These are phyloP conservation scores for Psilopogon haemacephalus DNA, from an alignment of 2,113 vertebrate species.

Conservation along the genomic window DNA sequence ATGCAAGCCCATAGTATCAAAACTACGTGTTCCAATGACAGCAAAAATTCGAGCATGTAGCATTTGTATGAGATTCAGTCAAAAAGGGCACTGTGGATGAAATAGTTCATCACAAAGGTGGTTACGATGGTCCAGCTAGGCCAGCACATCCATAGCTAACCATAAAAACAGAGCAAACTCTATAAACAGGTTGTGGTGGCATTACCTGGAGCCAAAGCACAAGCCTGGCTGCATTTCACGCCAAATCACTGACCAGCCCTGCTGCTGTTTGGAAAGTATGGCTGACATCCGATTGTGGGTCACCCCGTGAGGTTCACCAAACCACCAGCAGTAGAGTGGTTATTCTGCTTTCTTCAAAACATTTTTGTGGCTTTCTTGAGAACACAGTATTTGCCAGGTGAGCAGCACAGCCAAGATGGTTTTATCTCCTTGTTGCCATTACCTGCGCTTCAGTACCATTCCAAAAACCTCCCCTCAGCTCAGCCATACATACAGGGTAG, in stretches of 20 bases:
- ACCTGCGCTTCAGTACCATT: neutral
- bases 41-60: neutral
- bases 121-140: neutral
- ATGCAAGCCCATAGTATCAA: neutral
- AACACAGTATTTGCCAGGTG: slow-evolving; percentile 23
- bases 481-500: rapidly evolving
- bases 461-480: neutral
- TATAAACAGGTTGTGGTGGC: slow-evolving; percentile 58
- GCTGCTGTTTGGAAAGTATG: slow-evolving; percentile 15
- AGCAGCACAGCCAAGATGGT: neutral
- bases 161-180: neutral
- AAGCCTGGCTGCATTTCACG: neutral
- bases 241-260: slow-evolving; percentile 49
- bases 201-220: slow-evolving; percentile 50
- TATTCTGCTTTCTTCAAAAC: slow-evolving; percentile 42
- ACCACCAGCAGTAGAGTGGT: slow-evolving; percentile 44
- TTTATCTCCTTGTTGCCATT: neutral
- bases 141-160: neutral
- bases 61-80: neutral
- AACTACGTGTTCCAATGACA: neutral
- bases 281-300: slow-evolving; percentile 29
- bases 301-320: slow-evolving; percentile 13
- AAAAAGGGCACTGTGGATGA: neutral
- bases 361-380: slow-evolving; percentile 47
- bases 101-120: neutral